These are phyloP conservation scores for Hormaphis cornu DNA, from an alignment of 1,140 invertebrate genomes.

Conservation along the genomic window DNA sequence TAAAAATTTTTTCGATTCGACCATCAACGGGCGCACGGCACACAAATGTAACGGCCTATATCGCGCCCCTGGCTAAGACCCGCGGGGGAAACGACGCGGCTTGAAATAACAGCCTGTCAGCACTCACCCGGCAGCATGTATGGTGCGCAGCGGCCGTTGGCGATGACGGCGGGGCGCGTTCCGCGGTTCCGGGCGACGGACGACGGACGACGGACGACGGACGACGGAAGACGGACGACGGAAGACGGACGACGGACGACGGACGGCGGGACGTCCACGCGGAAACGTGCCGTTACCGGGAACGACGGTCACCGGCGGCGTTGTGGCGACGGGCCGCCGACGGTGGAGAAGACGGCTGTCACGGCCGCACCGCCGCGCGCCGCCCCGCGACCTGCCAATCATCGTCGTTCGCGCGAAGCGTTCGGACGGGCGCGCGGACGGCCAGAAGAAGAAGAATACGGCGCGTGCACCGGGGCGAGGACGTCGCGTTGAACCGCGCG, in stretches of 20 bases:
- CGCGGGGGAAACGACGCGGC: too few relatives aligned
- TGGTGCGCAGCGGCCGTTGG: not conserved
- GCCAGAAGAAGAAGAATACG: not conserved
- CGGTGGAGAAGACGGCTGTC: not conserved
- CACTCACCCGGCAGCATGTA: not conserved
- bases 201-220: too few relatives aligned
- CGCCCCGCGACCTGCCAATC: slow-evolving; percentile 17
- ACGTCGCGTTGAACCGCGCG: not conserved
- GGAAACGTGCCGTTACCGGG: not conserved
- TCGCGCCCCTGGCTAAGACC: too few relatives aligned
- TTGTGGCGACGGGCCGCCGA: not conserved
- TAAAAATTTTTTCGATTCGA: too few relatives aligned
- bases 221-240: not conserved
- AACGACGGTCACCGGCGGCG: slow-evolving; percentile 2
- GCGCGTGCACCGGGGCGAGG: not conserved
- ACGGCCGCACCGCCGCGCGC: not conserved
- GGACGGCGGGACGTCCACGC: not conserved
- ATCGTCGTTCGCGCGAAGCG: not conserved
- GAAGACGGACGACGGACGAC: not conserved
- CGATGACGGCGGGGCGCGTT: not conserved
- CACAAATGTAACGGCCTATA: not conserved
- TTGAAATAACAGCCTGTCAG: too few relatives aligned
- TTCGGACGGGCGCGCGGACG: too few relatives aligned
- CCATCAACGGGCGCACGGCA: too few relatives aligned
- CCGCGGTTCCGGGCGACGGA: not conserved